Conservation (phyloP, 2,888 invertebrate genomes). For the Eupithecia vulgata region DNA sequence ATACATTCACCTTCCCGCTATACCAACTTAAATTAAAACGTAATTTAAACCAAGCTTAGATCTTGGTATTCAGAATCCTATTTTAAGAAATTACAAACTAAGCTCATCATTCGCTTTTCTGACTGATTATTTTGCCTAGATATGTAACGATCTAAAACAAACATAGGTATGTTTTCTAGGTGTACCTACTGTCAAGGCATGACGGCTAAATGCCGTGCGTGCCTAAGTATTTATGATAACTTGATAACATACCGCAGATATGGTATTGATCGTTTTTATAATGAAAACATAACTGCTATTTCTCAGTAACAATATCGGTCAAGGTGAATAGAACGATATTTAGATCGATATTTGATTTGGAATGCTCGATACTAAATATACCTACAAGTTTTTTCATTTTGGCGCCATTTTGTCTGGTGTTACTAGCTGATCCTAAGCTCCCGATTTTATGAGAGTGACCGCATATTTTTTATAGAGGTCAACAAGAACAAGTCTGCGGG, state of each 20-base stretch:
- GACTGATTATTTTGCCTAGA: neutral
- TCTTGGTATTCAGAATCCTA: neutral
- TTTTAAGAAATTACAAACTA: too few species aligned
- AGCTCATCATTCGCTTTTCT: neutral
- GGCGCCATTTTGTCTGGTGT: conserved; percentile 21
- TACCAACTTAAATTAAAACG: neutral
- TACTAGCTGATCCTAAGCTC: conserved; percentile 15
- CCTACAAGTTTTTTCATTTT: conserved; percentile 1
- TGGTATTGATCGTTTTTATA: conserved; percentile 6
- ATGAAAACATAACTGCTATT: conserved; percentile 1
- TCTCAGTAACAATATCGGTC: conserved; percentile 20
- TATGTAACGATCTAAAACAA: too few species aligned
- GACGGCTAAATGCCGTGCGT: neutral
- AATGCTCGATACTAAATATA: neutral
- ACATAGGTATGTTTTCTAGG: too few species aligned
- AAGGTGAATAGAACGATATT: conserved; percentile 11
- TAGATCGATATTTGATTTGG: neutral
- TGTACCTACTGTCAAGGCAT: neutral
- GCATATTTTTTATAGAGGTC: neutral
- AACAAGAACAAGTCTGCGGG: too few species aligned
- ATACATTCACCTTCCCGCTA: neutral
- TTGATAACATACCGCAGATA: conserved; percentile 3
- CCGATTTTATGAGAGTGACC: conserved; percentile 25
- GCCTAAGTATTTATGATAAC: neutral
- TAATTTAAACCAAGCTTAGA: neutral